Evolutionary conservation across 2,113 vertebrate genomes (phyloP).

Genomic region (Theristicus caerulescens): DNA sequence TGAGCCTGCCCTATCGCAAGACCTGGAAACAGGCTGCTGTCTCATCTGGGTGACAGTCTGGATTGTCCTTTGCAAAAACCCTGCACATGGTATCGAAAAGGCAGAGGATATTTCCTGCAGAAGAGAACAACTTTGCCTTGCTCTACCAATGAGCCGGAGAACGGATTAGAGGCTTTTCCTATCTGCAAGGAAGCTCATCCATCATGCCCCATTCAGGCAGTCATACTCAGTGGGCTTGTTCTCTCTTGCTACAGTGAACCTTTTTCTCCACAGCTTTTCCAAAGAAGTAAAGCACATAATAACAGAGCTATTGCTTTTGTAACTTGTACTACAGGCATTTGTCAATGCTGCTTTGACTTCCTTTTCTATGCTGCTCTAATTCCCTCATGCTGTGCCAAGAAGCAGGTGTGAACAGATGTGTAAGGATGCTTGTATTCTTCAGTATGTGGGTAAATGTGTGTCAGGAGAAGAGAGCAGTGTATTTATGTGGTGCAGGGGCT

Average conservation of each 20-base stretch:
- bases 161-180: slow-evolving; percentile 27
- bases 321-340: background rate
- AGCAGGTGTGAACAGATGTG: slow-evolving; percentile 13
- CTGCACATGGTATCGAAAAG: slow-evolving; percentile 9
- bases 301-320: slow-evolving; percentile 35
- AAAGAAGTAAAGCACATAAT: slow-evolving; percentile 31
- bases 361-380: background rate
- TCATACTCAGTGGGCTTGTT: background rate
- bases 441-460: background rate
- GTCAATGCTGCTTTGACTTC: slow-evolving; percentile 22
- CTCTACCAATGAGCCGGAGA: slow-evolving; percentile 37
- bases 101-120: slow-evolving; percentile 23
- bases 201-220: slow-evolving; percentile 40
- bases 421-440: background rate
- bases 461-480: background rate
- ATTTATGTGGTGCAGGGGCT: background rate
- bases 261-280: slow-evolving; percentile 1
- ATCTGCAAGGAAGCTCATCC: slow-evolving; percentile 24
- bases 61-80: slow-evolving; percentile 24
- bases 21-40: slow-evolving; percentile 38
- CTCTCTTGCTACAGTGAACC: slow-evolving; percentile 23
- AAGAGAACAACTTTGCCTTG: slow-evolving; percentile 25
- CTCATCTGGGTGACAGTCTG: slow-evolving; percentile 24
- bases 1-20: background rate
- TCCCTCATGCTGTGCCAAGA: background rate